Percentiles rank a stretch among this genome's conserved stretches.
phyloP scores from a whole-genome alignment of 2,797 vertebrate genomes.

The Lagodon rhomboides region DNA sequence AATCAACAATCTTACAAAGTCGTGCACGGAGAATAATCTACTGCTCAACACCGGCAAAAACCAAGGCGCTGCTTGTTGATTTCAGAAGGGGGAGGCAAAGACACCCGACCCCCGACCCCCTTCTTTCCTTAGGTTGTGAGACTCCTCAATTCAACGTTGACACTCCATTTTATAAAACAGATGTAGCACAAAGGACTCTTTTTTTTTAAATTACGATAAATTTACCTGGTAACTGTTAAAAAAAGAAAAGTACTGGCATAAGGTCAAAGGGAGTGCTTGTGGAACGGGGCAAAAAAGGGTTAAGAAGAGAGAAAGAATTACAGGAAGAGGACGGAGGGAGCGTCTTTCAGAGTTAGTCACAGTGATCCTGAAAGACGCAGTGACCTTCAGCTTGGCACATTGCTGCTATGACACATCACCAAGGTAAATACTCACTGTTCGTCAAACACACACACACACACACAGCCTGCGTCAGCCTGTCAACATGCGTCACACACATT shows the following conservation, averaged over 20 bases:
- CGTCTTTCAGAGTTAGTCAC: conserved; percentile 25
- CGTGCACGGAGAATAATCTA: background rate
- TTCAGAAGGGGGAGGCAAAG: too few species aligned
- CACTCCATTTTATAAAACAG: too few species aligned
- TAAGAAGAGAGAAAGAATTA: background rate
- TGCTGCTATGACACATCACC: conserved; percentile 45
- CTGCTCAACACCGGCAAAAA: background rate
- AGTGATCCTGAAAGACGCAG: conserved; percentile 31
- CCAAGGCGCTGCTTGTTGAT: background rate
- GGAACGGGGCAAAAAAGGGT: background rate
- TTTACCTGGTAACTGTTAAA: too few species aligned
- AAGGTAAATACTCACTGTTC: conserved; percentile 43
- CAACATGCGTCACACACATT: conserved; percentile 51
- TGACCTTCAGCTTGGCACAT: conserved; percentile 53
- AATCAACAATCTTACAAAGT: background rate
- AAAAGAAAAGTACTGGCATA: background rate
- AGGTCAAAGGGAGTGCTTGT: background rate
- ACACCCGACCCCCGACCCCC: too few species aligned
- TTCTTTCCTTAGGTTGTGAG: too few species aligned
- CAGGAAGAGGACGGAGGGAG: background rate
- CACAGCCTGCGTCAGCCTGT: conserved; percentile 41
- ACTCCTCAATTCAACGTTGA: too few species aligned
- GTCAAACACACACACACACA: conserved; percentile 17
- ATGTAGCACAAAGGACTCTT: too few species aligned
- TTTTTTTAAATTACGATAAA: too few species aligned